Base-by-base conservation (phyloP, 2,797 vertebrate genomes). In the Cuniculus paca region DNA sequence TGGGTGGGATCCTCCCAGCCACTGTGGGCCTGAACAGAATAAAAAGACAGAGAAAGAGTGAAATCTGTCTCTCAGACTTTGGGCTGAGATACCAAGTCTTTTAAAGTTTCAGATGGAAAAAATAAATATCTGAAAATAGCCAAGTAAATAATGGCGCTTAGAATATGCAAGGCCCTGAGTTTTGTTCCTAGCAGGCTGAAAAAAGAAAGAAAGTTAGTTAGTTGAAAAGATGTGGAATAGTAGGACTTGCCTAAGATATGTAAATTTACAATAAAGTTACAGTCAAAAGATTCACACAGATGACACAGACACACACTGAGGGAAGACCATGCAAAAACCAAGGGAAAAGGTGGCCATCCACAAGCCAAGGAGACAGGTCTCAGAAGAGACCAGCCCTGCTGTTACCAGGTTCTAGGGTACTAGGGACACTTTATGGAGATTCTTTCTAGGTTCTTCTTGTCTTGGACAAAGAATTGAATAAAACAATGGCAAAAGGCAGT, bases 171-270 rank as follows among this genome's bases (percentile, higher is more conserved):
- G 92, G 56, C n/a, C 65, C 19, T 26, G 24, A 26, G 24, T 50
- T 61, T 19, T 50, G n/a, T 72, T 48, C 24, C 34, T 16, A 61
- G 14, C 65, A 88, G 28, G 14, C 74, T 31, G 36, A 28, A 63
- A 58, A 20, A 56, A 3, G 31, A 56, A 13, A 31, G 45, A 34
- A 34, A 45, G 48, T n/a, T n/a, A n/a, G n/a, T n/a, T n/a, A 50
- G 3, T 17, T 75, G 13, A 61, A 24, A 77, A 84, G 65, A 14
- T 65, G 34, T 65, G 34, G 13, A n/a, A 36, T 84, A 56, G 39
- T 52, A 60, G 78, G 11, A 95, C 22, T 85, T 93, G 48, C 45
- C 90, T 93, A 93, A 86, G 68, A 36, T 80, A 88, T 61, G 78
- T 80, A 93, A 58, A 63, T 61, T 31, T 79, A 54, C 31, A 74